Base-by-base conservation (phyloP, 2,797 vertebrate species). In the Hypotaenidia okinawae region DNA sequence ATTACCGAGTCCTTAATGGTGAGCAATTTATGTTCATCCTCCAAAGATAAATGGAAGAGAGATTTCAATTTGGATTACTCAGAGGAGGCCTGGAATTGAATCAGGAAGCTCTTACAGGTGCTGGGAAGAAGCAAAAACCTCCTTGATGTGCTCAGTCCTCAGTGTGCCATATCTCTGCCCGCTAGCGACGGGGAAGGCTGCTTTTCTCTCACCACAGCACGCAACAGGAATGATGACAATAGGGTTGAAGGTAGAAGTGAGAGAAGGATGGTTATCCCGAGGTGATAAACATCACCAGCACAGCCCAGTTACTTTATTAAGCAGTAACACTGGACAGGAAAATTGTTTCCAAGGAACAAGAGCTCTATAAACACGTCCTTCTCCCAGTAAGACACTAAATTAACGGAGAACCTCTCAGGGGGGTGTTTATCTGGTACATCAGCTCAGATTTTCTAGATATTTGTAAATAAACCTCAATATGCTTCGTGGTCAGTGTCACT, bases 1-100 rank as follows among this genome's bases (percentile, higher is more conserved):
- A 5, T 57, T 68, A 32, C 37, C 55, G 43, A 13, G 73, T 69
- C 83, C 85, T 78, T 64, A 62, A 59, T 18, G 54, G 52, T 78
- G 54, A 83, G n/a, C 19, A 70, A 81, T 73, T 35, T 77, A 57
- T 77, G 51, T 68, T 78, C 85, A 69, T 82, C 63, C 59, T 79
- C 68, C 32, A 62, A 62, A 74, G 70, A 77, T 28, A 90, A 72
- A 80, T 1, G 33, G 7, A 70, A 83, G 33, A 35, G 45, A 76
- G 57, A 94, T 83, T 87, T 89, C 32, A 35, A 73, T 77, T 23
- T 85, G 77, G 74, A 83, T 85, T 94, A 30, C 51, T 54, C 64
- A 14, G 70, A 70, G 41, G 16, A 67, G 35, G 18, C 22, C 9
- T 76, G n/a, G n/a, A 54, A 12, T 8, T 61, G 49, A 70, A 23